Evolutionary conservation across 2,888 invertebrate genomes (phyloP).

Genomic region (Brachyptera putata): DNA sequence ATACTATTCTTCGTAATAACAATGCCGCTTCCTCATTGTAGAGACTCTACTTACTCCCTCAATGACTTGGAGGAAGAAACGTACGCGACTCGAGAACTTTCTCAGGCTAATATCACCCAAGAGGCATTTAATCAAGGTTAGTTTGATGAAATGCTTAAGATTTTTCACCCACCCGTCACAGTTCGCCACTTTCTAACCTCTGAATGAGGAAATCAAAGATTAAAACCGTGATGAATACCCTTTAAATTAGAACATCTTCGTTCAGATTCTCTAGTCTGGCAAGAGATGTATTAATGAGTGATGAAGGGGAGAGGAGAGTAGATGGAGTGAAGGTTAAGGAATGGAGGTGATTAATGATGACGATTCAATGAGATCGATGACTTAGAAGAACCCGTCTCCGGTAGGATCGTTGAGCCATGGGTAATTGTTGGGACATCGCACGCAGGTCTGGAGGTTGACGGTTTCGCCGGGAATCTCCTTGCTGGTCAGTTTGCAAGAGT

Average conservation of each 20-base stretch:
- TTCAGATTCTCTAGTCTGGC: constrained; percentile 8
- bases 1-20: not conserved
- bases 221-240: too few species aligned
- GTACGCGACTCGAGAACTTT: constrained; percentile 8
- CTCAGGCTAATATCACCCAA: constrained; percentile 13
- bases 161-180: not conserved
- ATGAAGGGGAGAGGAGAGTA: not conserved
- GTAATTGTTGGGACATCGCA: constrained; percentile 90
- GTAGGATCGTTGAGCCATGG: constrained; percentile 93
- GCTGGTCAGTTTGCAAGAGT: constrained; percentile 85
- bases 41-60: not conserved
- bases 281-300: constrained; percentile 25
- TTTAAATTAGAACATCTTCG: too few species aligned
- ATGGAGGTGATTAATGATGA: too few species aligned
- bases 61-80: constrained; percentile 8
- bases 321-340: not conserved
- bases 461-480: constrained; percentile 94
- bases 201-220: too few species aligned
- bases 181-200: too few species aligned
- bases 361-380: constrained; percentile 40
- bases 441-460: constrained; percentile 87
- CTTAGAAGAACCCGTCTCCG: constrained; percentile 85
- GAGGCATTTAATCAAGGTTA: constrained; percentile 1
- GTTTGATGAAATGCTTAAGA: not conserved
- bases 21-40: not conserved